Evolutionary conservation across 2,888 invertebrate genomes (phyloP), one percentile per base, ranked within the genome.

Genomic region (Cecidostiba fungosa): DNA sequence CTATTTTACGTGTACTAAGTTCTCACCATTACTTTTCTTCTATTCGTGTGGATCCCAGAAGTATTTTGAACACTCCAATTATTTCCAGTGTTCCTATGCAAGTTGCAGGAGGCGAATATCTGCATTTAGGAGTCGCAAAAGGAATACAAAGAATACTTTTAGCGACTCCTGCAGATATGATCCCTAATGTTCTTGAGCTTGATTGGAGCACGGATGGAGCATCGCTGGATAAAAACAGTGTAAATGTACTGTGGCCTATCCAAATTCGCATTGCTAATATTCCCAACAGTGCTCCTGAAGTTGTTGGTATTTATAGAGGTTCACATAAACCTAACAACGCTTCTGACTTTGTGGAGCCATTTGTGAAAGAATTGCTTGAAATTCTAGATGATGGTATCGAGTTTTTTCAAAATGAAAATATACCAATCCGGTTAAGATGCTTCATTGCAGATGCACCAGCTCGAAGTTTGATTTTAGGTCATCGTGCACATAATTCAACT

Each of bases 401-500:
- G 3, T 66, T 77, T 36, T 0, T 0, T 19, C 23, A 23, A 10
- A n/a, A n/a, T n/a, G 19, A 10, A 39, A 16, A 62, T 1, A 62
- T 14, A 23, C 23, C 1, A 4, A 1, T 77, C 4, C 1, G 39
- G 23, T 62, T 77, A 8, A 14, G 69, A 16, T 78, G 78, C 19
- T 69, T 78, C 29, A 69, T 69, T 47, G 78, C 78, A 14, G 78
- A 78, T 78, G 78, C 78, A 10, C 79, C 79, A 8, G 79, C 70
- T 29, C 69, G 70, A n/a, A 47, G 69, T 3, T 79, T 79, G 47
- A 6, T 14, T n/a, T 50, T 79, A 32, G 70, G 47, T 5, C 79
- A 70, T 70, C 3, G 1, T n/a, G 70, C 69, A 8, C 69, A 79
- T 50, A 79, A 70, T n/a, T 79, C 79, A n/a, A 8, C 1, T n/a